Conservation (phyloP, 2,888 invertebrate species). For the Phaedon cochleariae region DNA sequence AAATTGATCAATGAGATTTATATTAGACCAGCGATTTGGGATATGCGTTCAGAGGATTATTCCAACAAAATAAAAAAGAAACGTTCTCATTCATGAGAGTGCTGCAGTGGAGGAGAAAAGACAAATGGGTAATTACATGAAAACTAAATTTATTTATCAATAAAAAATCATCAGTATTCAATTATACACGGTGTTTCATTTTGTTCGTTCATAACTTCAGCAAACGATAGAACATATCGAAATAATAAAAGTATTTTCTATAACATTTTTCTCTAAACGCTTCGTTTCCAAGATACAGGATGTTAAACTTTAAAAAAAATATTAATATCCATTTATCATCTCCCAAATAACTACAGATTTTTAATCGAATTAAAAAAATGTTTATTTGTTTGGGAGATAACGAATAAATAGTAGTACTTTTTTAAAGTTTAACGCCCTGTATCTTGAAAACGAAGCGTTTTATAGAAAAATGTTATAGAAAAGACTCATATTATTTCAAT, state of each 20-base stretch:
- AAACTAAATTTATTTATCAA: slow-evolving; percentile 12
- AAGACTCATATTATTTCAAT: slow-evolving; percentile 12
- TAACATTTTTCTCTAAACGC: slow-evolving; percentile 9
- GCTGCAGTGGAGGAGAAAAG: slow-evolving; percentile 22
- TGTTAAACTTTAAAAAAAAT: neutral
- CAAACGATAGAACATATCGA: slow-evolving; percentile 14
- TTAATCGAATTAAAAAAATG: no score
- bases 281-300: no score
- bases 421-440: neutral
- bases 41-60: slow-evolving; percentile 18
- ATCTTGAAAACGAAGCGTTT: neutral
- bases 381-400: slow-evolving; percentile 8
- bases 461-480: slow-evolving; percentile 14
- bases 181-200: slow-evolving; percentile 19
- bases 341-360: no score
- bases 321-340: no score
- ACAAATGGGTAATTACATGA: slow-evolving; percentile 19
- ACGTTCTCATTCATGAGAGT: slow-evolving; percentile 22
- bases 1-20: slow-evolving; percentile 21
- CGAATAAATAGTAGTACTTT: slow-evolving; percentile 4
- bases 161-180: slow-evolving; percentile 18
- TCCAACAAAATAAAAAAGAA: slow-evolving; percentile 22
- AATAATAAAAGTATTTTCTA: slow-evolving; percentile 16
- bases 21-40: slow-evolving; percentile 14
- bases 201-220: slow-evolving; percentile 11